These are phyloP conservation scores for Linnaemya tessellans DNA, from an alignment of 2,888 invertebrate genomes.

Conservation along the genomic window DNA sequence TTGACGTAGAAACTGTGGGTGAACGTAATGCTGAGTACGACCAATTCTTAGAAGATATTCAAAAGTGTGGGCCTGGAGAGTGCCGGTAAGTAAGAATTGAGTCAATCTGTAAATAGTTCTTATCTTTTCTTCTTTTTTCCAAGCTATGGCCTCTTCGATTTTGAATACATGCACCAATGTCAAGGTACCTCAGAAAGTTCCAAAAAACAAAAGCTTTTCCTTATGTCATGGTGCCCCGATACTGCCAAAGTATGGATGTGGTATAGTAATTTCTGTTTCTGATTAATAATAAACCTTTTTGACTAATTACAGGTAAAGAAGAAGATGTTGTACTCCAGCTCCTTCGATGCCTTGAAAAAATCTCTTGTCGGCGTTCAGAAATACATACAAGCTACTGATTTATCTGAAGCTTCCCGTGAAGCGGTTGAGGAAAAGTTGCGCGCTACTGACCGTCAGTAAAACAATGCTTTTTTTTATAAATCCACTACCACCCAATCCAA, in stretches of 20 bases:
- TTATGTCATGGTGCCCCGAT: slow-evolving; percentile 99
- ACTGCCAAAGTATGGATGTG: slow-evolving; percentile 90
- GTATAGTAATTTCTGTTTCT: background rate
- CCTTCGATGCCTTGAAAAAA: slow-evolving; percentile 98
- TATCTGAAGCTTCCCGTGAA: slow-evolving; percentile 96
- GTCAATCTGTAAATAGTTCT: background rate
- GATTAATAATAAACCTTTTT: background rate
- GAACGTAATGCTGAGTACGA: slow-evolving; percentile 96
- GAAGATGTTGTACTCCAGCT: slow-evolving; percentile 96
- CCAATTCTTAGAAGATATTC: slow-evolving; percentile 96
- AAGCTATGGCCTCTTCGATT: slow-evolving; percentile 97
- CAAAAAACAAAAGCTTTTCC: slow-evolving; percentile 98
- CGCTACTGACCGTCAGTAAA: slow-evolving; percentile 95
- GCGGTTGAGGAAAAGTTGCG: slow-evolving; percentile 97
- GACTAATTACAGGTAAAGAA: slow-evolving; percentile 86
- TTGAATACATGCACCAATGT: slow-evolving; percentile 98
- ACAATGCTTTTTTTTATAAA: slow-evolving; percentile 59
- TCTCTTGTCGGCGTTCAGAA: slow-evolving; percentile 98
- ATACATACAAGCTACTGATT: slow-evolving; percentile 98
- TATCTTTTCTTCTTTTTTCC: slow-evolving; percentile 29
- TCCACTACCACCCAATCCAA: slow-evolving; percentile 67
- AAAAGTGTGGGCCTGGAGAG: slow-evolving; percentile 95
- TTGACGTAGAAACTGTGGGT: slow-evolving; percentile 96
- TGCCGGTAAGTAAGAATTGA: slow-evolving; percentile 87
- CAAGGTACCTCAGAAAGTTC: slow-evolving; percentile 98